phyloP scores from a whole-genome alignment of 2,797 vertebrate species.

The Sebastes iracundus region DNA sequence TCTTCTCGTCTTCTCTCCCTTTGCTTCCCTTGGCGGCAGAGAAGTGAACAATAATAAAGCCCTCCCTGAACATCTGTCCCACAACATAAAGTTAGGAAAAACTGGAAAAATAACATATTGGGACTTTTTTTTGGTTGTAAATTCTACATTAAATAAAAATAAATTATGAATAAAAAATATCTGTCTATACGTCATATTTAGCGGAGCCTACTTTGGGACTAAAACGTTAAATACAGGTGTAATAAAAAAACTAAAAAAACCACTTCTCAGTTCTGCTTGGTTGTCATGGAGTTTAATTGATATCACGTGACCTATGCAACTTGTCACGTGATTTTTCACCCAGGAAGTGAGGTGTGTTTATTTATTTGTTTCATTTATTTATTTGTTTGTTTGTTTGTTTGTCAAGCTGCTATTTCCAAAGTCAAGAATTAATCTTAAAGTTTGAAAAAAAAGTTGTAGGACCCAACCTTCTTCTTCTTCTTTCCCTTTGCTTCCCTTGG shows the following conservation, averaged over 20 bases:
- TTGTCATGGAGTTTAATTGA: not conserved
- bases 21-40: slow-evolving; percentile 45
- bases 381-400: not conserved
- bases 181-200: not conserved
- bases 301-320: not conserved
- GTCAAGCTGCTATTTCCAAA: not conserved
- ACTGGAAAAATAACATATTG: accelerated
- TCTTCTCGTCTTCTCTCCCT: slow-evolving; percentile 45
- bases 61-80: slow-evolving; percentile 51
- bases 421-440: not conserved
- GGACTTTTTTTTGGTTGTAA: not conserved
- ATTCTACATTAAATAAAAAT: not conserved
- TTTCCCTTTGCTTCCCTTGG: too few relatives aligned
- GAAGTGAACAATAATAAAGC: slow-evolving; percentile 27
- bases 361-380: not conserved
- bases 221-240: not conserved
- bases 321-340: not conserved
- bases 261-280: not conserved
- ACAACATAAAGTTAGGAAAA: not conserved
- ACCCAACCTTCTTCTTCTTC: too few relatives aligned
- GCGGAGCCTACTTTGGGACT: not conserved
- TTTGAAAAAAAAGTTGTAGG: not conserved
- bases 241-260: not conserved
- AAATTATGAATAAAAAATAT: not conserved
- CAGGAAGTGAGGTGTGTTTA: accelerated